Percentiles rank a stretch among this genome's conserved stretches.
These are phyloP conservation scores for Caiman crocodilus DNA, from an alignment of 2,797 vertebrate species.

Conservation along the genomic window DNA sequence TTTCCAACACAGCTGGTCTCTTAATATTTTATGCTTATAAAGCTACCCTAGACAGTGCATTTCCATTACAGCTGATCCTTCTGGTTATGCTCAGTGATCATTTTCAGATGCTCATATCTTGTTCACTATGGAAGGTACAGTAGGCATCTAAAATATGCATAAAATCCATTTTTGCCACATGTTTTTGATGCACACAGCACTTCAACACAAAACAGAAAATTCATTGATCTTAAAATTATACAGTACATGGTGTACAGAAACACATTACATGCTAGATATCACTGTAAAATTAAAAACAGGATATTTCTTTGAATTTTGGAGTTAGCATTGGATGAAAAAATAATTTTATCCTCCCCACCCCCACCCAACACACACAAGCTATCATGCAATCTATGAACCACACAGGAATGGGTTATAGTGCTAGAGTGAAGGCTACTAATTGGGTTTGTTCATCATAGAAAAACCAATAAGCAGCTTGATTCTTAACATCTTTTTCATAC, in stretches of 20 bases:
- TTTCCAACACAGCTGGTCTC: conserved; percentile 5
- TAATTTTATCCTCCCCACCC: fast-evolving
- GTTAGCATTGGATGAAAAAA: not conserved
- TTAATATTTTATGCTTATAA: conserved; percentile 47
- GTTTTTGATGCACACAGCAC: not conserved
- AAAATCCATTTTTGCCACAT: conserved; percentile 48
- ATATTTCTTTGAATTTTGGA: not conserved
- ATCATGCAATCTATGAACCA: not conserved
- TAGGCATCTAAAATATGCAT: conserved; percentile 25
- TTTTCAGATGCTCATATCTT: conserved; percentile 12
- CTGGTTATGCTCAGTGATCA: not conserved
- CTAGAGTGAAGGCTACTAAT: not conserved
- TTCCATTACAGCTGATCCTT: conserved; percentile 34
- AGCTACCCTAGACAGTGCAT: not conserved
- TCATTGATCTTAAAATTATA: conserved; percentile 50
- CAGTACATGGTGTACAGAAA: not conserved
- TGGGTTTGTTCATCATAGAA: not conserved
- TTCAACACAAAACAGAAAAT: conserved; percentile 19
- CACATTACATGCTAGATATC: not conserved
- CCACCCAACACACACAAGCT: not conserved
- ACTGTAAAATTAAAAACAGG: conserved; percentile 22
- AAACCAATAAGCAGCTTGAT: not conserved
- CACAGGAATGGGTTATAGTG: not conserved
- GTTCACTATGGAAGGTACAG: not conserved
- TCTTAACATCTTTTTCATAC: not conserved